Percentiles rank a stretch among this genome's conserved stretches.
phyloP scores from a whole-genome alignment of 2,113 vertebrate species.

The Grantiella picta region DNA sequence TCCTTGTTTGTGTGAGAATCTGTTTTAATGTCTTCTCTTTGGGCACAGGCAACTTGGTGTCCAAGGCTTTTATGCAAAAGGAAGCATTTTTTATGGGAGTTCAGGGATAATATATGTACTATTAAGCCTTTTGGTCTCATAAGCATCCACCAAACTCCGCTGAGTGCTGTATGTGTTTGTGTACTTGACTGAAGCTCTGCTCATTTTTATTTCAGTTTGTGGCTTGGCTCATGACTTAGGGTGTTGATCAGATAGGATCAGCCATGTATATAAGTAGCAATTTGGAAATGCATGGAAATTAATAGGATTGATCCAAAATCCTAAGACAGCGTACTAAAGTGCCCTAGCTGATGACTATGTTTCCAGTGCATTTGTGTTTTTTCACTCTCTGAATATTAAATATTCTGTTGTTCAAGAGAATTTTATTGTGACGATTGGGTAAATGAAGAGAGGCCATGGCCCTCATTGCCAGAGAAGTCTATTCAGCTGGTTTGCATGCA shows the following conservation, averaged over 20 bases:
- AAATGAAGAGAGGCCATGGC: not conserved
- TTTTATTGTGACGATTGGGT: not conserved
- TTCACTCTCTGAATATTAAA: not conserved
- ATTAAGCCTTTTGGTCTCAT: fast-evolving
- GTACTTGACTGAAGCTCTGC: not conserved
- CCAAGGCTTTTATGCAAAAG: not conserved
- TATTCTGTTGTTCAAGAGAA: not conserved
- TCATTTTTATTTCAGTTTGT: not conserved
- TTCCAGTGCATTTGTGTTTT: not conserved
- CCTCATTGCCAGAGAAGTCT: not conserved
- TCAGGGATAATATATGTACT: not conserved
- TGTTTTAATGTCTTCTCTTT: not conserved
- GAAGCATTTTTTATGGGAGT: not conserved
- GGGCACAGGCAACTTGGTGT: not conserved
- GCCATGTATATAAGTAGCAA: fast-evolving
- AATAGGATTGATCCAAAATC: not conserved
- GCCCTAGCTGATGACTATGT: not conserved
- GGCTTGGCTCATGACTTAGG: not conserved
- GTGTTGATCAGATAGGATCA: not conserved
- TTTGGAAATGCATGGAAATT: not conserved
- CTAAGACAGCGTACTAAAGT: not conserved
- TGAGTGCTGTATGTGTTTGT: not conserved
- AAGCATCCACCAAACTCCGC: not conserved
- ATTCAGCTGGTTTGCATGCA: not conserved
- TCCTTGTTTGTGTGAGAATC: not conserved